phyloP scores from a whole-genome alignment of 2,113 vertebrate genomes.

The Ammodramus savannarum region DNA sequence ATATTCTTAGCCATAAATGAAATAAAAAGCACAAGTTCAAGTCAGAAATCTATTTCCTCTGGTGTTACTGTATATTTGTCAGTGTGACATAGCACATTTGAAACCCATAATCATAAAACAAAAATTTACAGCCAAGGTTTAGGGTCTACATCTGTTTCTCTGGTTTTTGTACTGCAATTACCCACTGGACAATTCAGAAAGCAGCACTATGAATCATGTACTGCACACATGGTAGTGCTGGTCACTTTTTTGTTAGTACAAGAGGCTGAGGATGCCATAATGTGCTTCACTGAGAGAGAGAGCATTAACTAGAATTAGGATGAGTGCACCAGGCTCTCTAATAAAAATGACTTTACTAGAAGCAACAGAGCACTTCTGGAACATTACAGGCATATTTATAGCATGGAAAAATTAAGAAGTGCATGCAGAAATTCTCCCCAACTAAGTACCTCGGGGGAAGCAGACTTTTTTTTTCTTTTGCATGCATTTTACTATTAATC shows the following conservation, averaged over 20 bases:
- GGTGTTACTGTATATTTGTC: slow-evolving; percentile 73
- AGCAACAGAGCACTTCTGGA: background rate
- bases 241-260: slow-evolving; percentile 51
- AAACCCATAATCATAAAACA: slow-evolving; percentile 81
- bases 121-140: slow-evolving; percentile 77
- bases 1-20: slow-evolving; percentile 64
- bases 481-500: slow-evolving; percentile 47
- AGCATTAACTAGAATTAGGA: slow-evolving; percentile 22
- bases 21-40: slow-evolving; percentile 68
- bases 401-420: background rate
- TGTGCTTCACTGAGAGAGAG: background rate
- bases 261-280: slow-evolving; percentile 8
- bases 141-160: slow-evolving; percentile 80
- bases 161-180: slow-evolving; percentile 77
- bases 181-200: slow-evolving; percentile 76
- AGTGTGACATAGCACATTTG: slow-evolving; percentile 76
- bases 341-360: slow-evolving; percentile 33
- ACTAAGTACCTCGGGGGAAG: background rate
- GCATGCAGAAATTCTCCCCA: slow-evolving; percentile 10
- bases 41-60: slow-evolving; percentile 71
- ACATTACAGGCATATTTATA: background rate
- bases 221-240: slow-evolving; percentile 58
- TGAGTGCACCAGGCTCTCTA: background rate
- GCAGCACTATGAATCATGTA: slow-evolving; percentile 71
- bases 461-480: background rate